A percentile compares a stretch with the other conserved stretches of the same genome.
phyloP scores from a whole-genome alignment of 2,113 vertebrate genomes.

The Semicossyphus pulcher region DNA sequence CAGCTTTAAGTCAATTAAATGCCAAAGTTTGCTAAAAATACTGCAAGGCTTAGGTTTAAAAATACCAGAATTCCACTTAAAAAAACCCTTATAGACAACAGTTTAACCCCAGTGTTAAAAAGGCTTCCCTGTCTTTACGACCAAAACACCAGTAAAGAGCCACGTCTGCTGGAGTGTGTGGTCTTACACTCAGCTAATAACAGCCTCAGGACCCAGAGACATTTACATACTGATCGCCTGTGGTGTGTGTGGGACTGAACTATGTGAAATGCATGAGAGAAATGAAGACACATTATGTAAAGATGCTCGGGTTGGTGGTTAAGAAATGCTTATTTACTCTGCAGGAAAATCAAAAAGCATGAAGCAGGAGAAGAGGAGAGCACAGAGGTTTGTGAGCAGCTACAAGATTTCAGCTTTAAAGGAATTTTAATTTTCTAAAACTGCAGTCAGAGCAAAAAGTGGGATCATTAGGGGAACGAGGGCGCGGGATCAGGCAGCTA shows the following conservation, averaged over 20 bases:
- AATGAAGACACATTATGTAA: background rate
- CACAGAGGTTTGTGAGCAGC: too few relatives aligned
- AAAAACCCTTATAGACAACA: background rate
- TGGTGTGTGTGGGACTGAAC: conserved; percentile 1
- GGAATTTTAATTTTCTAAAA: conserved; percentile 15
- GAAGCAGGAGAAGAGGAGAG: background rate
- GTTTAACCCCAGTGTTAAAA: background rate
- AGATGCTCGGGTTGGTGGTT: conserved; percentile 1
- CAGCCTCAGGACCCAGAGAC: background rate
- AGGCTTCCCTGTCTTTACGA: background rate
- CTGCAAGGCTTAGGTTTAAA: too few relatives aligned
- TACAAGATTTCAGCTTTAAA: conserved; percentile 1
- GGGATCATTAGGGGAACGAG: background rate
- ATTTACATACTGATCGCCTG: background rate
- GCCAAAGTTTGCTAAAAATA: too few relatives aligned
- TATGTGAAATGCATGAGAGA: background rate
- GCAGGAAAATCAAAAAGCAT: background rate
- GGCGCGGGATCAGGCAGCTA: background rate
- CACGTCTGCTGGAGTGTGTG: conserved; percentile 25
- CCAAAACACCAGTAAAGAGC: background rate
- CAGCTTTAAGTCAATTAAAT: too few relatives aligned
- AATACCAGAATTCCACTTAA: too few relatives aligned
- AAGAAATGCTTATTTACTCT: conserved; percentile 15
- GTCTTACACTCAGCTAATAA: conserved; percentile 21
- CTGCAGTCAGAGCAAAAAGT: conserved; percentile 22